Base-by-base conservation (phyloP, 2,888 invertebrate genomes). In the Melieria crassipennis region DNA sequence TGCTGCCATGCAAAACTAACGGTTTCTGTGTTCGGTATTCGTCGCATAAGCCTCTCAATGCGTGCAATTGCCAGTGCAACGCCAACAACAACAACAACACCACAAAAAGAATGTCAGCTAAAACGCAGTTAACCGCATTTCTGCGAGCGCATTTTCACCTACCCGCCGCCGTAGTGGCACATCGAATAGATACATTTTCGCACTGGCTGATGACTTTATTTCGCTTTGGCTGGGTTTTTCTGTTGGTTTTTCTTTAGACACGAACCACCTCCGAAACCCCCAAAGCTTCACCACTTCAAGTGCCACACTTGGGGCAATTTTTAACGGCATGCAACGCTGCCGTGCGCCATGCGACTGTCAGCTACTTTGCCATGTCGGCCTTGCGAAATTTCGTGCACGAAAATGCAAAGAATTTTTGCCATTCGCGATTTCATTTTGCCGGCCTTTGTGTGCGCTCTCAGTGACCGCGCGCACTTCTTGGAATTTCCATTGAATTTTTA, bases 121-220 rank as follows among this genome's bases (percentile, higher is more conserved):
- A 76, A 78, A 76, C 78, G 79, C 79, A 77, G 79, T 78, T 80
- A 79, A 76, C 77, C 78, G 77, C 75, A 80, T 78, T 79, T 67
- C 64, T 30, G 30, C 30, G 30, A 30, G 30, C 30, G 30, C 30
- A 30, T 30, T 30, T 30, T 30, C 30, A 30, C 30, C 30, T 30
- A 3, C 30, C 30, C 30, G 30, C 30, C 30, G 30, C 30, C 30
- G 30, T 30, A 30, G 30, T 30, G 1, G 30, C 30, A 42, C 52
- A 64, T 64, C 64, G 50, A 64, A 64, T 64, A 64, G 64, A 64
- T 64, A 64, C 64, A 64, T 64, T 68, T 75, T 71, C n/a, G 74
- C 75, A 30, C 10, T 30, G 13, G 58, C 16, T 30, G 58, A n/a
- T 13, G 11, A 6, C 13, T 52, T 52, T 30, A 30, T 30, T 30